These are phyloP conservation scores for Drosophila ustulata DNA, from an alignment of 2,888 invertebrate genomes.

Conservation along the genomic window DNA sequence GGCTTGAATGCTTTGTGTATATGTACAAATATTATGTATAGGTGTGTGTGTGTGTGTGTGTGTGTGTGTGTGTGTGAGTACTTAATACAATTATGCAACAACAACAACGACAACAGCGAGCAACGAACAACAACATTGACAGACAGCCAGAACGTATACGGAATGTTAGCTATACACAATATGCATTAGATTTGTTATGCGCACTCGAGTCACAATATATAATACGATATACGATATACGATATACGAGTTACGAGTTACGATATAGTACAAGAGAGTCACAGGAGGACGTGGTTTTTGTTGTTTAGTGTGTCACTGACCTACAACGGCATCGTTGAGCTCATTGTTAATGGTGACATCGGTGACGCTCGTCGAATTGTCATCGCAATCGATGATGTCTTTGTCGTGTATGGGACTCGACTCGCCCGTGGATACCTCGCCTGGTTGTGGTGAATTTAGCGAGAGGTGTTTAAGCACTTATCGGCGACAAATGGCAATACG, in stretches of 20 bases:
- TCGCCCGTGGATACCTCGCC: slow-evolving; percentile 85
- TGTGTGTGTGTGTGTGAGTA: slow-evolving; percentile 23
- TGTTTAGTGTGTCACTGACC: slow-evolving; percentile 82
- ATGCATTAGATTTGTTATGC: slow-evolving; percentile 47
- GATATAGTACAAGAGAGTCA: slow-evolving; percentile 44
- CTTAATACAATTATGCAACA: slow-evolving; percentile 56
- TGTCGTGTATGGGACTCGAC: slow-evolving; percentile 84
- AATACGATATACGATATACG: slow-evolving; percentile 9
- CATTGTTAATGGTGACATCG: slow-evolving; percentile 83
- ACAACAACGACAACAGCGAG: slow-evolving; percentile 46
- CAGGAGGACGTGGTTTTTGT: slow-evolving; percentile 4
- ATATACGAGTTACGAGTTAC: slow-evolving; percentile 27
- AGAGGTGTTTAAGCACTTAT: slow-evolving; percentile 49
- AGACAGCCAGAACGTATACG: slow-evolving; percentile 55
- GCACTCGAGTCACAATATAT: slow-evolving; percentile 14
- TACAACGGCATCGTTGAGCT: slow-evolving; percentile 81
- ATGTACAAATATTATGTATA: slow-evolving; percentile 7
- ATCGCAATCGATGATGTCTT: slow-evolving; percentile 83
- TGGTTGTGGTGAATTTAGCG: slow-evolving; percentile 62
- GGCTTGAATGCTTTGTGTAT: slow-evolving; percentile 5
- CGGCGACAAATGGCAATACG: slow-evolving; percentile 11
- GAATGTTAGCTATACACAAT: slow-evolving; percentile 55
- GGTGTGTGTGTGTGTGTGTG: slow-evolving; percentile 10
- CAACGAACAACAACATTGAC: slow-evolving; percentile 67
- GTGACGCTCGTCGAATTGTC: slow-evolving; percentile 82